A percentile compares a stretch with the other conserved stretches of the same genome.
These are phyloP conservation scores for Hyperoplus immaculatus DNA, from an alignment of 2,797 vertebrate genomes.

Conservation along the genomic window DNA sequence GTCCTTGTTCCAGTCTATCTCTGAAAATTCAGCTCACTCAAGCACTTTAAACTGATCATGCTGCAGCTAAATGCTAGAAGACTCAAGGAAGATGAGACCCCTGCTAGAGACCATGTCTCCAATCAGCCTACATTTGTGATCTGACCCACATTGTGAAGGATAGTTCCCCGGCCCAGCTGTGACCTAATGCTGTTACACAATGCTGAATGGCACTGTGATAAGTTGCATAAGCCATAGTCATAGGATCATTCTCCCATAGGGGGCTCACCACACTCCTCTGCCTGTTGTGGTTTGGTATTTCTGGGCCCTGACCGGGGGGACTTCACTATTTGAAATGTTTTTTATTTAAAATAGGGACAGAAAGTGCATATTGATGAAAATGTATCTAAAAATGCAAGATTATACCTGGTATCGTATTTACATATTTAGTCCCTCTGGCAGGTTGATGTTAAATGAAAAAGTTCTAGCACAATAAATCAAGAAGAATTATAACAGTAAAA, in stretches of 20 bases:
- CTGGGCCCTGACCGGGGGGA: constrained; percentile 26
- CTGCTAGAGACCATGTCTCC: neutral
- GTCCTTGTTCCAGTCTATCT: neutral
- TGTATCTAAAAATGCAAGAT: too few relatives aligned
- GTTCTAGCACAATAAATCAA: too few relatives aligned
- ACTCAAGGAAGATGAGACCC: neutral
- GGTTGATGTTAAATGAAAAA: too few relatives aligned
- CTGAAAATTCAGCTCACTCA: neutral
- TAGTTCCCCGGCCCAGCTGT: constrained; percentile 56
- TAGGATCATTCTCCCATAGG: constrained; percentile 44
- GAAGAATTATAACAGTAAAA: too few relatives aligned
- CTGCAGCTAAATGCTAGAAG: neutral
- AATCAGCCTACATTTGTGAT: constrained; percentile 5
- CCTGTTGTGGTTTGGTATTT: constrained; percentile 29
- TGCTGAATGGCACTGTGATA: constrained; percentile 53
- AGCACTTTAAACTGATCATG: neutral
- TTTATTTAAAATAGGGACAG: too few relatives aligned
- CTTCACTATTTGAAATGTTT: neutral
- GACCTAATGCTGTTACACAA: constrained; percentile 77
- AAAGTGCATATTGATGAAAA: too few relatives aligned
- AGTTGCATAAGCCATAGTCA: constrained; percentile 71
- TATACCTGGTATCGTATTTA: too few relatives aligned
- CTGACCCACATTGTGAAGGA: constrained; percentile 36
- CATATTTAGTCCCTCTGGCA: too few relatives aligned
- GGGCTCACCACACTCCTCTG: constrained; percentile 32